These are phyloP conservation scores for Rhizomys pruinosus DNA, from an alignment of 2,113 vertebrate species.

Conservation along the genomic window DNA sequence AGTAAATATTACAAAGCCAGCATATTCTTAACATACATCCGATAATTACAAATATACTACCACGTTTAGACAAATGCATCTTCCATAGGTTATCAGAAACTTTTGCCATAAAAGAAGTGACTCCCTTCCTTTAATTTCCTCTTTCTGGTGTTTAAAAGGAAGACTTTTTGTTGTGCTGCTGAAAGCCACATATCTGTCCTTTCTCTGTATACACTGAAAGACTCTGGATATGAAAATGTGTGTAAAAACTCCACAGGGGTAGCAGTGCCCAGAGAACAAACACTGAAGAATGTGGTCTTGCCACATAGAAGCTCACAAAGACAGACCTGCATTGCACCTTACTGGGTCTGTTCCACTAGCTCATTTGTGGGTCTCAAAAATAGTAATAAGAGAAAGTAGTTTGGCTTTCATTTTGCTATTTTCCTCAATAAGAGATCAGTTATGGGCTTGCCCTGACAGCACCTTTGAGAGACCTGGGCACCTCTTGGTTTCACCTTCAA, in stretches of 20 bases:
- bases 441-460: neutral
- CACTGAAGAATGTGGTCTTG: neutral
- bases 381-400: neutral
- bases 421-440: neutral
- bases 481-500: neutral
- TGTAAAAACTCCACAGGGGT: neutral
- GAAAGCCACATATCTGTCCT: neutral
- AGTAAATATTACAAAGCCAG: neutral
- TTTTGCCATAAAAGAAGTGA: neutral
- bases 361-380: neutral
- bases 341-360: neutral
- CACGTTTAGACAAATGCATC: constrained; percentile 2
- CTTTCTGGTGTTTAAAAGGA: neutral
- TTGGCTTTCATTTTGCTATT: neutral
- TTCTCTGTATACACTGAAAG: neutral
- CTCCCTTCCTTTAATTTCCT: constrained; percentile 18
- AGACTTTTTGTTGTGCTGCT: neutral
- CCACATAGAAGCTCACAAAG: neutral
- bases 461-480: neutral
- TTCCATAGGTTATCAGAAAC: neutral
- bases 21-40: neutral
- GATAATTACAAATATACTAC: neutral
- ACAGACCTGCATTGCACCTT: too few species aligned
- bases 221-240: neutral
- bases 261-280: neutral